A percentile compares a stretch with the other conserved stretches of the same genome.
Conservation (phyloP, 2,113 vertebrate genomes). For the Sula dactylatra region DNA sequence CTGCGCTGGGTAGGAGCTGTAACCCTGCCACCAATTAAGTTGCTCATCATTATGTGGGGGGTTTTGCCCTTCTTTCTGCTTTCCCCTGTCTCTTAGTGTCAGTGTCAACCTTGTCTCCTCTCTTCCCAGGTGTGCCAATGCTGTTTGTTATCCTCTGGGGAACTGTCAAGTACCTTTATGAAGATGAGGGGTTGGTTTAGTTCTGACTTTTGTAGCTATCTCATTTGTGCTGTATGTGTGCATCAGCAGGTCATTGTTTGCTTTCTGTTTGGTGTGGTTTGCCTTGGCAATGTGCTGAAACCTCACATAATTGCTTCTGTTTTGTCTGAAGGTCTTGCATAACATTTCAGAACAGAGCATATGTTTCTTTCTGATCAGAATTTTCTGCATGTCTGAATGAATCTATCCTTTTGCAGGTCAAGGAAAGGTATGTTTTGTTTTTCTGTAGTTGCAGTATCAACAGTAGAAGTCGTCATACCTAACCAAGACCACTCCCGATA, state of each 20-base stretch:
- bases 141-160: slow-evolving; percentile 88
- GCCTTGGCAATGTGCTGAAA: slow-evolving; percentile 54
- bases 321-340: slow-evolving; percentile 57
- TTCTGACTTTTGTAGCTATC: slow-evolving; percentile 38
- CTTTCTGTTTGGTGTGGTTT: slow-evolving; percentile 13
- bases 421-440: slow-evolving; percentile 36
- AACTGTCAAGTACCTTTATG: slow-evolving; percentile 84
- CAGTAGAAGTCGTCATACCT: neutral
- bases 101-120: slow-evolving; percentile 53
- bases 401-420: slow-evolving; percentile 47
- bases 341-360: slow-evolving; percentile 45
- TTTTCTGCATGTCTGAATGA: slow-evolving; percentile 61
- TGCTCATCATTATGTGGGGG: neutral
- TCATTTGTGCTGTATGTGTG: neutral
- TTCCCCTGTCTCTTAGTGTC: slow-evolving; percentile 12
- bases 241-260: slow-evolving; percentile 19
- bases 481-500: neutral
- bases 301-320: slow-evolving; percentile 48
- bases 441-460: neutral
- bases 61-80: neutral
- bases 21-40: neutral
- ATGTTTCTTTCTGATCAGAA: slow-evolving; percentile 24
- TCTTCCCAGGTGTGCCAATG: slow-evolving; percentile 81
- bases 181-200: slow-evolving; percentile 84
- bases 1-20: neutral